These are phyloP conservation scores for Cataglyphis livida DNA, from an alignment of 2,888 invertebrate genomes.

Conservation along the genomic window DNA sequence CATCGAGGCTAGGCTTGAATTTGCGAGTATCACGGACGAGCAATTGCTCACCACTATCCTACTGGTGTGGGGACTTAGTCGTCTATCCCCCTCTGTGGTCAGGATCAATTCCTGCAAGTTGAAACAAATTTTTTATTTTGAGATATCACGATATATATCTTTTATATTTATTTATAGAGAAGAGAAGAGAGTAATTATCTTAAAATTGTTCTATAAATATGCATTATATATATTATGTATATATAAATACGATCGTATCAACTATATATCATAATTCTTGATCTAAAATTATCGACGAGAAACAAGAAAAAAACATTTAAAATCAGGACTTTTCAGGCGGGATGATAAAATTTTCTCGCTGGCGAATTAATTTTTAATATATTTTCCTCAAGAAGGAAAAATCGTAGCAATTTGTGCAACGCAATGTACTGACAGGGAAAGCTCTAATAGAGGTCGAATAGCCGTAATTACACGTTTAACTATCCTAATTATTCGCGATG, in stretches of 20 bases:
- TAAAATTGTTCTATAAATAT: background rate
- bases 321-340: background rate
- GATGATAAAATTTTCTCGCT: background rate
- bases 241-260: background rate
- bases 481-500: slow-evolving; percentile 77
- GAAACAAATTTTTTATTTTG: slow-evolving; percentile 9
- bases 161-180: background rate
- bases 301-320: background rate
- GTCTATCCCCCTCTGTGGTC: slow-evolving; percentile 87
- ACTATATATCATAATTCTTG: background rate
- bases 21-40: slow-evolving; percentile 80
- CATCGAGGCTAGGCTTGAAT: slow-evolving; percentile 87
- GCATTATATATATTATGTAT: background rate
- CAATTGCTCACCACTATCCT: slow-evolving; percentile 90
- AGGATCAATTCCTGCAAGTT: slow-evolving; percentile 88
- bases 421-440: slow-evolving; percentile 21
- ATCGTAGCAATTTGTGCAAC: slow-evolving; percentile 53
- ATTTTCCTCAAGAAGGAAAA: background rate
- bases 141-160: background rate
- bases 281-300: background rate
- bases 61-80: slow-evolving; percentile 87
- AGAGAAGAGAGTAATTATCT: background rate
- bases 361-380: background rate
- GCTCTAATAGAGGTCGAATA: slow-evolving; percentile 74
- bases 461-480: slow-evolving; percentile 79